Evolutionary conservation across 2,797 vertebrate genomes (phyloP).

Genomic region (Lindbergichthys nudifrons): DNA sequence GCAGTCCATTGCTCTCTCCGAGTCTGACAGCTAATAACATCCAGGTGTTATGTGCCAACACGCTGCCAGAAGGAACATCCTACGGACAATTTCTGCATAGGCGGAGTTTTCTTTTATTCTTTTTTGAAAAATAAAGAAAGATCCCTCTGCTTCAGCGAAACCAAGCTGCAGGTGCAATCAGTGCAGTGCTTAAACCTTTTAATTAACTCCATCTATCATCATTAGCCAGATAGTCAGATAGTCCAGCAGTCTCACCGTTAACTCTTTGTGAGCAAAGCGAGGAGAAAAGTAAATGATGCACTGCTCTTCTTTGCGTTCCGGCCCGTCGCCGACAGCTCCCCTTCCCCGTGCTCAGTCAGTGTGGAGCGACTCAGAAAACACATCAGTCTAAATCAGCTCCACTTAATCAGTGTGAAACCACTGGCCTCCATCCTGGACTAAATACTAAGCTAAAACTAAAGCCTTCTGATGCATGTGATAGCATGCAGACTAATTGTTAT

Average conservation of each 20-base stretch:
- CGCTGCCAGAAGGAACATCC: slow-evolving; percentile 39
- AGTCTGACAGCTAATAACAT: slow-evolving; percentile 40
- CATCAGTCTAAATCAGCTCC: slow-evolving; percentile 76
- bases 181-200: slow-evolving; percentile 83
- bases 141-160: slow-evolving; percentile 56
- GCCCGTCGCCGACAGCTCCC: slow-evolving; percentile 47
- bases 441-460: slow-evolving; percentile 65
- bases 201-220: slow-evolving; percentile 88
- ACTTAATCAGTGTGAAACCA: slow-evolving; percentile 65
- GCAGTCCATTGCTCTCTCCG: neutral
- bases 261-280: slow-evolving; percentile 75
- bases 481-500: slow-evolving; percentile 65
- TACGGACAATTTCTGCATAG: slow-evolving; percentile 42
- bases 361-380: slow-evolving; percentile 65
- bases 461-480: slow-evolving; percentile 67
- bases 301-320: slow-evolving; percentile 52
- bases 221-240: slow-evolving; percentile 85
- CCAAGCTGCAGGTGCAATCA: slow-evolving; percentile 83
- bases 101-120: slow-evolving; percentile 20
- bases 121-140: slow-evolving; percentile 28
- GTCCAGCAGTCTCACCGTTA: slow-evolving; percentile 75
- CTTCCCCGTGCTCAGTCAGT: slow-evolving; percentile 61
- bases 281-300: slow-evolving; percentile 74
- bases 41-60: slow-evolving; percentile 62
- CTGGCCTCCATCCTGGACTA: slow-evolving; percentile 55